Evolutionary conservation across 2,113 vertebrate species (phyloP).

Genomic region (Tringa solitaria): DNA sequence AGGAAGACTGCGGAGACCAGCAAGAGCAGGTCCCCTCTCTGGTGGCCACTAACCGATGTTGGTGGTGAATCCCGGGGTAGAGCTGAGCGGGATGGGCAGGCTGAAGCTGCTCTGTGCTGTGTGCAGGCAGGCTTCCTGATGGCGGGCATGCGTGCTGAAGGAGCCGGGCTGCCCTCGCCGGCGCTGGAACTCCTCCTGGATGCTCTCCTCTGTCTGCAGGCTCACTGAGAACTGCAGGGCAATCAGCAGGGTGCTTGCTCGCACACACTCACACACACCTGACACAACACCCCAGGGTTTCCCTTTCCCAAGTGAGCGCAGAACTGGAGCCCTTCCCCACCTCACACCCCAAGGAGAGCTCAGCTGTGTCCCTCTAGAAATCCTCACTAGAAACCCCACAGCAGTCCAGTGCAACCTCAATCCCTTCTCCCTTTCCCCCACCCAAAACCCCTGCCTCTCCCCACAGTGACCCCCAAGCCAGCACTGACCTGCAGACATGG

Average conservation of each 20-base stretch:
- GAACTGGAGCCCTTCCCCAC: background rate
- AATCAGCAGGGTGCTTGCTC: background rate
- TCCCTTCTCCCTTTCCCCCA: background rate
- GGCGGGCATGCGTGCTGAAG: conserved; percentile 87
- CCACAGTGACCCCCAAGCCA: background rate
- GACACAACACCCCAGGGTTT: rapidly evolving
- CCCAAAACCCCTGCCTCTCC: background rate
- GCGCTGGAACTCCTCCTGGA: conserved; percentile 88
- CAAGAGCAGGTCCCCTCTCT: background rate
- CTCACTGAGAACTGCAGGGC: conserved; percentile 89
- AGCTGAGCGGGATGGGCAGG: conserved; percentile 91
- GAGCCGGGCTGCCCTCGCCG: conserved; percentile 79
- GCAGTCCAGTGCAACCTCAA: background rate
- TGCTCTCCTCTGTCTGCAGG: conserved; percentile 92
- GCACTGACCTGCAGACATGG: conserved; percentile 90
- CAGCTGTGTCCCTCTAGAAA: background rate
- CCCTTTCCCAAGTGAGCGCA: rapidly evolving
- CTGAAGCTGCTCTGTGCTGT: conserved; percentile 93
- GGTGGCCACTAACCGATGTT: conserved; percentile 81
- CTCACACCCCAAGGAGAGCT: background rate
- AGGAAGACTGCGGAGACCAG: background rate
- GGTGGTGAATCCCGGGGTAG: conserved; percentile 93
- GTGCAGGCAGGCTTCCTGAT: conserved; percentile 96
- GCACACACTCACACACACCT: background rate
- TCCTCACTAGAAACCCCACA: background rate